These are phyloP conservation scores for Perca schrenkii DNA, from an alignment of 2,113 vertebrate genomes.

Conservation along the genomic window DNA sequence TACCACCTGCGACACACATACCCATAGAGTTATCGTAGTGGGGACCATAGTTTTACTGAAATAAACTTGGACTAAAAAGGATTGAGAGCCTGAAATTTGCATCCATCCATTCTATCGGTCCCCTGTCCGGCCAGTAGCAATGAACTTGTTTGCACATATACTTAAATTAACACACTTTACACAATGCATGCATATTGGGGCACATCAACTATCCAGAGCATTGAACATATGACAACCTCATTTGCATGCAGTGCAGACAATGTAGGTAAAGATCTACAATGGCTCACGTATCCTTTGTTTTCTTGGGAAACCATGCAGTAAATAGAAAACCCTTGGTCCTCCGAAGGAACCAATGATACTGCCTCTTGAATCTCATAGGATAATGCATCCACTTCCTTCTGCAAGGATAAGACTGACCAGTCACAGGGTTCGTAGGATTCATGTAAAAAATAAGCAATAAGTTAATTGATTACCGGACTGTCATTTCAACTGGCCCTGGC, in stretches of 20 bases:
- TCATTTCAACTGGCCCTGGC: too few relatives aligned
- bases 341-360: not conserved
- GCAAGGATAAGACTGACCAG: too few relatives aligned
- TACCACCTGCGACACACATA: slow-evolving; percentile 29
- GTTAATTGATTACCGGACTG: too few relatives aligned
- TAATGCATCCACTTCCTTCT: too few relatives aligned
- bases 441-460: too few relatives aligned
- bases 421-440: too few relatives aligned
- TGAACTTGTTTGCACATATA: not conserved
- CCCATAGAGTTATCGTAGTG: not conserved
- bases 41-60: not conserved
- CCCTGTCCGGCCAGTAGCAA: not conserved
- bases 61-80: not conserved
- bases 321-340: not conserved
- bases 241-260: not conserved
- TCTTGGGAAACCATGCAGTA: not conserved
- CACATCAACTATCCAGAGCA: not conserved
- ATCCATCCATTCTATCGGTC: not conserved
- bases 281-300: not conserved
- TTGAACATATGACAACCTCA: not conserved
- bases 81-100: not conserved
- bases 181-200: not conserved
- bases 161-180: too few relatives aligned
- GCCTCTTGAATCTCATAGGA: not conserved
- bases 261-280: not conserved